Base-by-base conservation (phyloP, 2,888 invertebrate genomes). In the Horisme vitalbata region DNA sequence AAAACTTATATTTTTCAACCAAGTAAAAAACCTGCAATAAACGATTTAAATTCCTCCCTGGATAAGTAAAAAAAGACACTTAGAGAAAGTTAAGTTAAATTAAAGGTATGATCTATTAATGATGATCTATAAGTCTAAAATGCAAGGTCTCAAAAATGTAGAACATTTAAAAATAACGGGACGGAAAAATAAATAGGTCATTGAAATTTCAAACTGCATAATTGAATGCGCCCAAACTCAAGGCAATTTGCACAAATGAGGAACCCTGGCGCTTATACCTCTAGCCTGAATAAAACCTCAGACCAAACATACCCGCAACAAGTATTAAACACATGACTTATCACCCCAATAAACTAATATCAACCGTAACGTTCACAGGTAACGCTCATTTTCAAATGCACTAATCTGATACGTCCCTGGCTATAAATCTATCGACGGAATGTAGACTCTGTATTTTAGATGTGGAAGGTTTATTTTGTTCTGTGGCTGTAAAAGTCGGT, bases 301-400 rank as follows among this genome's bases (percentile, higher is more conserved):
- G 44, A 38, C 47, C 38, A 26, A 47, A 50, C 43, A 52, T 15
- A 24, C 41, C 52, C 45, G 57, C 57, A 57, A 57, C 57, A 55
- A 52, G 55, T 57, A 52, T 55, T 47, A 37, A 52, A 45, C 43
- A 44, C 47, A 44, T 41, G 52, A 49, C 54, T 49, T 52, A 27
- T 46, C 41, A 26, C 15, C 30, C 4, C 4, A 33, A 1, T 36
- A 41, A 28, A 15, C 27, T 4, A 52, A 55, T 52, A 44, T 11
- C 31, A 34, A 47, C 52, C 52, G 34, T 57, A 30, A 23, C 8
- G 12, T 23, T 28, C 37, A 47, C 43, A 45, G 39, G 12, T 44
- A 45, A 48, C 11, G 49, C 14, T 41, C 27, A 54, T 36, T 36
- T 46, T 41, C 15, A 41, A 38, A 35, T 26, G 43, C 26, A 31